phyloP scores from a whole-genome alignment of 2,113 vertebrate genomes.

The Ardeotis arabs region DNA sequence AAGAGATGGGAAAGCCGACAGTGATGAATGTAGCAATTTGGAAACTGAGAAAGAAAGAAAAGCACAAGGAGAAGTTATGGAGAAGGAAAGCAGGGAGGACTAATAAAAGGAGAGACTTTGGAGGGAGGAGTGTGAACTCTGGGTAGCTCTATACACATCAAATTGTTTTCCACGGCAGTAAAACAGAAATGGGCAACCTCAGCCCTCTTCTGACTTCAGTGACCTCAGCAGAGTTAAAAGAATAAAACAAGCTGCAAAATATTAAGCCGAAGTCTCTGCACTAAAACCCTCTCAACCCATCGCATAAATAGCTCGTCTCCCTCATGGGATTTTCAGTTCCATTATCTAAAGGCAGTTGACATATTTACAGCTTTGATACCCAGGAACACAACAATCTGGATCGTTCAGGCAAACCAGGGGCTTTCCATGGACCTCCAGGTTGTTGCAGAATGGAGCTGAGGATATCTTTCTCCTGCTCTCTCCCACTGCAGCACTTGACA shows the following conservation, averaged over 20 bases:
- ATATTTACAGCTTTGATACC: neutral
- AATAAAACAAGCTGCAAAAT: neutral
- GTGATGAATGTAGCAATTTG: constrained; percentile 75
- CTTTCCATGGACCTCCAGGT: neutral
- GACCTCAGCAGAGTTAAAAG: neutral
- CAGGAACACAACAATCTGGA: neutral
- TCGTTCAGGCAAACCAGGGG: neutral
- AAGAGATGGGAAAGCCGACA: constrained; percentile 50
- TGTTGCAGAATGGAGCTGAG: neutral
- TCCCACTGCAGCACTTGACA: neutral
- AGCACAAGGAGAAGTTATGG: constrained; percentile 19
- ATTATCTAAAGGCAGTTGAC: neutral
- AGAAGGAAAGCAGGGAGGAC: neutral
- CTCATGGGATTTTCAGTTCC: neutral
- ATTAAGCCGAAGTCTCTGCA: constrained; percentile 25
- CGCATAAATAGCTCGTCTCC: neutral
- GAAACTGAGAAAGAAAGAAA: constrained; percentile 60
- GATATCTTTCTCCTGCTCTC: neutral
- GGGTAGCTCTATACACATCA: constrained; percentile 11
- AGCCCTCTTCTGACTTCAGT: constrained; percentile 19
- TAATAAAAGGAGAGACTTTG: constrained; percentile 36
- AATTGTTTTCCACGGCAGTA: constrained; percentile 45
- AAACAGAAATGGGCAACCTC: constrained; percentile 43
- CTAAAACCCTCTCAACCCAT: constrained; percentile 27
- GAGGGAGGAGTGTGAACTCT: constrained; percentile 34